Base-by-base conservation (phyloP, 2,797 vertebrate genomes). In the Clarias platycephalus region DNA sequence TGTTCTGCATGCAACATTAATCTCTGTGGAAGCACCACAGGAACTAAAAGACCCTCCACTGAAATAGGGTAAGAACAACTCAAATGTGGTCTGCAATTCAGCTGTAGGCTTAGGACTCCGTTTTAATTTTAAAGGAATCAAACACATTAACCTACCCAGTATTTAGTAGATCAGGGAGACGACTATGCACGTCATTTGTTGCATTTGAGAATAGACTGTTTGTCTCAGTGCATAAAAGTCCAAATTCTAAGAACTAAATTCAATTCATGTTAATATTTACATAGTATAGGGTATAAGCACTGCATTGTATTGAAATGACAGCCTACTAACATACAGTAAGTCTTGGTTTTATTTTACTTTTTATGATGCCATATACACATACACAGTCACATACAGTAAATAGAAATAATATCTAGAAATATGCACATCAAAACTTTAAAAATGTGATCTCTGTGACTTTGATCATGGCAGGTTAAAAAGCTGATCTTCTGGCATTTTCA, bases 1-100 rank as follows among this genome's bases (percentile, higher is more conserved):
- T 84, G 55, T 72, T 82, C 60, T 84, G 26, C 76, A 83, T 81
- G 64, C 77, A 86, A 78, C 85, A 86, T 84, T 85, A 75, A 89
- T 90, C 53, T 77, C 66, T 58, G 74, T 74, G 75, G 81, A 80
- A 88, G 84, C 76, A 64, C 84, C 82, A 71, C 26, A 28, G 64
- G 74, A 83, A 74, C 76, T 55, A 79, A 85, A 75, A 24, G 31
- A 75, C 26, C 18, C 83, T 64, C 53, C 64, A 70, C 34, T 85
- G 63, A 60, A 49, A 82, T 66, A 83, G 86, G 75, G 85, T 86
- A 70, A 18, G 83, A 53, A 76, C 53, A 34, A 22, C 53, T 58
- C 28, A 31, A n/a, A 77, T 37, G 57, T 16, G 55, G 75, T 77
- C 75, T 60, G 40, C 58, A 37, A 57, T 31, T 77, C 57, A 60